Conservation (phyloP, 2,888 invertebrate genomes). For the Tricholauxania praeusta region DNA sequence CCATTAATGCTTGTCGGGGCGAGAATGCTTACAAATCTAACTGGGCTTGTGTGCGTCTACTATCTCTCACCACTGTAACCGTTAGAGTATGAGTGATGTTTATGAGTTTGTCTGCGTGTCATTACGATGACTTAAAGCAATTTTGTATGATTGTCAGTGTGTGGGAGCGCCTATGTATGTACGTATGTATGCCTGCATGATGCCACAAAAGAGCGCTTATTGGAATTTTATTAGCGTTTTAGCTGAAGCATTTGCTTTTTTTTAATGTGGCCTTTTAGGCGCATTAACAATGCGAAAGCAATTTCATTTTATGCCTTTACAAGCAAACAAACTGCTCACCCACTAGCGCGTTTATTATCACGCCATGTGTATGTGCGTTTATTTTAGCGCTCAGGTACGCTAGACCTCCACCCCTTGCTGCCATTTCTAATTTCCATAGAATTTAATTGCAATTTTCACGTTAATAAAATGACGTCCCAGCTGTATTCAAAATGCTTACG, state of each 20-base stretch:
- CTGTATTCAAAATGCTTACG: background rate
- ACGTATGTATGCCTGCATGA: background rate
- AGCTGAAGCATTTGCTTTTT: constrained; percentile 14
- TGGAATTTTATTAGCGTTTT: constrained; percentile 47
- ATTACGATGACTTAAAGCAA: constrained; percentile 45
- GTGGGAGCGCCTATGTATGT: constrained; percentile 28
- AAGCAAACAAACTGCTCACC: background rate
- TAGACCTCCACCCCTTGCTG: background rate
- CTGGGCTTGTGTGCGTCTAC: background rate
- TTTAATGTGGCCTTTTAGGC: constrained; percentile 28
- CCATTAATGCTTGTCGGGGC: background rate
- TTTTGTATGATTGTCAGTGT: background rate
- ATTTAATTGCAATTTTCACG: constrained; percentile 21
- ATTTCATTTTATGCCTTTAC: constrained; percentile 27
- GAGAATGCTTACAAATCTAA: background rate
- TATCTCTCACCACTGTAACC: background rate
- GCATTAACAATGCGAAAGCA: constrained; percentile 17
- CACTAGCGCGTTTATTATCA: background rate
- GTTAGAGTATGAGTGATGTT: constrained; percentile 5
- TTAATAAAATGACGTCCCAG: constrained; percentile 12
- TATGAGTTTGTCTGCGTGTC: constrained; percentile 32
- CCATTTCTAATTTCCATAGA: constrained; percentile 17
- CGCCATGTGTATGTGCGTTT: background rate
- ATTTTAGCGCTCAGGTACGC: background rate
- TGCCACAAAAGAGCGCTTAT: constrained; percentile 44